phyloP scores from a whole-genome alignment of 2,113 vertebrate species.

The Zonotrichia leucophrys region DNA sequence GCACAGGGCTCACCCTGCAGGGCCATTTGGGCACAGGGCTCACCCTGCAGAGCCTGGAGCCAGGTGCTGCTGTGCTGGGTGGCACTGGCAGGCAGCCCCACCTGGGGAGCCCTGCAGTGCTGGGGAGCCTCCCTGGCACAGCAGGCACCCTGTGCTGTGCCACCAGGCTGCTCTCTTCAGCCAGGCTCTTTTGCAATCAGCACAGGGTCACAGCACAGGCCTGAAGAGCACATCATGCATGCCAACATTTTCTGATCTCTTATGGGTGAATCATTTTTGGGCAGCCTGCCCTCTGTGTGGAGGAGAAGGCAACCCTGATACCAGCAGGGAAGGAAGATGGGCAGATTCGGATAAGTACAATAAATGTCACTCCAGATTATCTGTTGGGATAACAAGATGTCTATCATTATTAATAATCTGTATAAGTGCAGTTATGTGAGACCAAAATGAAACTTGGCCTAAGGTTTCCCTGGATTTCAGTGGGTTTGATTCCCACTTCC shows the following conservation, averaged over 20 bases:
- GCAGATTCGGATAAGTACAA: slow-evolving; percentile 41
- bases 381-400: not conserved
- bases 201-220: not conserved
- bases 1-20: too few relatives aligned
- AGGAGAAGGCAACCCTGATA: not conserved
- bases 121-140: not conserved
- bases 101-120: not conserved
- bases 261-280: slow-evolving; percentile 21
- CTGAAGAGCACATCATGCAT: not conserved
- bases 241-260: not conserved
- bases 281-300: not conserved
- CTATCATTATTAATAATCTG: not conserved
- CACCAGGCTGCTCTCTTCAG: not conserved
- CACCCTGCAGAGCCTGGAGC: not conserved
- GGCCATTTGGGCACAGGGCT: too few relatives aligned
- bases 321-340: not conserved
- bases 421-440: not conserved
- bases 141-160: not conserved
- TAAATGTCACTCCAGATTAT: slow-evolving; percentile 13
- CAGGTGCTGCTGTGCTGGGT: not conserved
- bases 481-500: not conserved
- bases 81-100: not conserved
- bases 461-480: slow-evolving; percentile 22
- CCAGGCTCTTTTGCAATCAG: not conserved
- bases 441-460: slow-evolving; percentile 35